Base-by-base conservation (phyloP, 2,888 invertebrate genomes). In the Crocallis elinguaria region DNA sequence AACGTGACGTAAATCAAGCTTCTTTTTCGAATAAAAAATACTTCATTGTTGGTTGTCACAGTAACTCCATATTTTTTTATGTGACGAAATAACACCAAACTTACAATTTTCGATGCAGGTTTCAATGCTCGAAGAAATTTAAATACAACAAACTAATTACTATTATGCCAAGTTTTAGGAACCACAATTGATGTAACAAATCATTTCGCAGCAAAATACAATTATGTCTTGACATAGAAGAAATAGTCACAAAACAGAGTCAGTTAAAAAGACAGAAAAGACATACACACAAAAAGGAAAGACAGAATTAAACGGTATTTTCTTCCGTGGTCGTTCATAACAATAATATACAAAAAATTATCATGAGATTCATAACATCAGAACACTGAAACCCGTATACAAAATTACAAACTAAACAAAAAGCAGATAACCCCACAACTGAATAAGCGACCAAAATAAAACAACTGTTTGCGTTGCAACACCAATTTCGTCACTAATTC, bases 121-220 rank as follows among this genome's bases (percentile, higher is more conserved):
- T 65, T 64, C 68, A 70, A 66, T 64, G 61, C 49, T 49, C 19
- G 25, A 32, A 45, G 49, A 23, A 45, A 39, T 39, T 33, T 36
- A 52, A 35, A 4, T 1, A 45, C 19, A 19, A 44, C 13, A 35
- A 30, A 21, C 3, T 32, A 32, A 29, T 3, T 29, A 39, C 17
- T 5, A 37, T 21, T 7, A 35, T 8, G n/a, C 12, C 37, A 23
- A 38, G n/a, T 8, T 12, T 30, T 37, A 43, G 43, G 32, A 43
- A 43, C 30, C 11, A 49, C 21, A 36, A n/a, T 25, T 5, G 2
- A 9, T 9, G n/a, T n/a, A 9, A 9, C n/a, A 9, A n/a, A n/a
- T 25, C n/a, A 9, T 9, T 25, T 2, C 2, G 1, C 9, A n/a
- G n/a, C n/a, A n/a, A n/a, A n/a, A n/a, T n/a, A n/a, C n/a, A n/a